These are phyloP conservation scores for Sogatella furcifera DNA, from an alignment of 1,140 invertebrate species.

Conservation along the genomic window DNA sequence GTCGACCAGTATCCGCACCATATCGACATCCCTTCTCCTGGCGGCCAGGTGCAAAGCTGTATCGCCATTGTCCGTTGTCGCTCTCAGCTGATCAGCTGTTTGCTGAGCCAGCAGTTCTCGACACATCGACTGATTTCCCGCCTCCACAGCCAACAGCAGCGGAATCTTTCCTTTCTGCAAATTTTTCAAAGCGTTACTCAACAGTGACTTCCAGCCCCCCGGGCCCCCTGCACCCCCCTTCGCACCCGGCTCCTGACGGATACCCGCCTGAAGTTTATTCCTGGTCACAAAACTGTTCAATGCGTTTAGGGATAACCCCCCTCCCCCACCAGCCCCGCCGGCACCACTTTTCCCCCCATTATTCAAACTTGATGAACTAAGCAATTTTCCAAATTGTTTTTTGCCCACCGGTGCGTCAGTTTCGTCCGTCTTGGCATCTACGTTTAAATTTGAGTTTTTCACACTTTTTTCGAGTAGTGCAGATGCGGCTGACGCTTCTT, in stretches of 20 bases:
- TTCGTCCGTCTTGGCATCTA: too few relatives aligned
- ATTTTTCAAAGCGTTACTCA: conserved; percentile 16
- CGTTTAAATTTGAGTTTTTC: too few relatives aligned
- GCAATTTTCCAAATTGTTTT: too few relatives aligned
- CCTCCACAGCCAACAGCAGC: conserved; percentile 82
- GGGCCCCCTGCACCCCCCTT: neutral
- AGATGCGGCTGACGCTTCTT: too few relatives aligned
- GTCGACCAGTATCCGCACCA: conserved; percentile 83
- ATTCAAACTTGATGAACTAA: neutral
- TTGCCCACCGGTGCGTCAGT: too few relatives aligned
- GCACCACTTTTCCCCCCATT: neutral
- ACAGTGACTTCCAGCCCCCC: conserved; percentile 11
- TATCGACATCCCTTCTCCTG: conserved; percentile 77
- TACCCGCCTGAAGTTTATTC: conserved; percentile 40
- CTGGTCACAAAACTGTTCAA: conserved; percentile 36
- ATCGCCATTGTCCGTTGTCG: conserved; percentile 66
- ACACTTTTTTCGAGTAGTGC: too few relatives aligned
- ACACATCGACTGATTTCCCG: conserved; percentile 85
- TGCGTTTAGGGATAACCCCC: neutral
- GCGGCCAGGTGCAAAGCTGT: conserved; percentile 86
- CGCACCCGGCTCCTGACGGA: conserved; percentile 14
- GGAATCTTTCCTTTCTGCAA: conserved; percentile 85
- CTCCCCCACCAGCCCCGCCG: neutral
- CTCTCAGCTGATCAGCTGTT: conserved; percentile 66
- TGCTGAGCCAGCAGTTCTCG: conserved; percentile 76